Percentiles rank a stretch among this genome's conserved stretches.
These are phyloP conservation scores for Bombycilla garrulus DNA, from an alignment of 2,113 vertebrate species.

Conservation along the genomic window DNA sequence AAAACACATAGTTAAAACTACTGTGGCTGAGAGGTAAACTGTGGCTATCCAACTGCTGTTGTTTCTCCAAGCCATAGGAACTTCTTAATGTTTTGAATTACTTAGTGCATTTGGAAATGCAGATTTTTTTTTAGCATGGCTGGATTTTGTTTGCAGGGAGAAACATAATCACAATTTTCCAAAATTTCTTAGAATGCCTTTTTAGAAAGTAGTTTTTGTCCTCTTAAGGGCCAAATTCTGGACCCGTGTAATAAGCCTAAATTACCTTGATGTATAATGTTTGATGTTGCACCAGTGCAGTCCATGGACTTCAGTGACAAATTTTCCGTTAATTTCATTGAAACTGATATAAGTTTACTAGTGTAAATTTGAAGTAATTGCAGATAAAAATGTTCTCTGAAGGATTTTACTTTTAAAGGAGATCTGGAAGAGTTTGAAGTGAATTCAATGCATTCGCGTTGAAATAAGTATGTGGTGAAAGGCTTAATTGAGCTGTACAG, in stretches of 20 bases:
- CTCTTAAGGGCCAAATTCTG: background rate
- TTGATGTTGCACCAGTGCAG: background rate
- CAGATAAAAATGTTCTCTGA: background rate
- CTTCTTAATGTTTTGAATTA: background rate
- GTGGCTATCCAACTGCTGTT: background rate
- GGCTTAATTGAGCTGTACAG: background rate
- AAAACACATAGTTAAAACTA: background rate
- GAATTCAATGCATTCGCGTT: background rate
- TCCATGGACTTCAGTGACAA: background rate
- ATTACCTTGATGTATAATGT: background rate
- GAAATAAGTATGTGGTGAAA: background rate
- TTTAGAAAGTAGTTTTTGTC: background rate
- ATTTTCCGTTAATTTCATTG: background rate
- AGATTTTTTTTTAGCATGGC: background rate
- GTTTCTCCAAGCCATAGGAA: background rate
- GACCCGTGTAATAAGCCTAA: background rate
- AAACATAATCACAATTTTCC: background rate
- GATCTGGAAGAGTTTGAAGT: background rate
- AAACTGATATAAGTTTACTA: background rate
- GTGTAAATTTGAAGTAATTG: background rate
- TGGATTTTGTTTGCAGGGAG: background rate
- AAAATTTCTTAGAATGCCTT: background rate
- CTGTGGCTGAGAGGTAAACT: background rate
- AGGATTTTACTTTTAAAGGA: background rate
- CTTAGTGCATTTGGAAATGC: background rate